Conservation (phyloP, 2,797 vertebrate genomes). For the Enteromius afrohamiltoni region DNA sequence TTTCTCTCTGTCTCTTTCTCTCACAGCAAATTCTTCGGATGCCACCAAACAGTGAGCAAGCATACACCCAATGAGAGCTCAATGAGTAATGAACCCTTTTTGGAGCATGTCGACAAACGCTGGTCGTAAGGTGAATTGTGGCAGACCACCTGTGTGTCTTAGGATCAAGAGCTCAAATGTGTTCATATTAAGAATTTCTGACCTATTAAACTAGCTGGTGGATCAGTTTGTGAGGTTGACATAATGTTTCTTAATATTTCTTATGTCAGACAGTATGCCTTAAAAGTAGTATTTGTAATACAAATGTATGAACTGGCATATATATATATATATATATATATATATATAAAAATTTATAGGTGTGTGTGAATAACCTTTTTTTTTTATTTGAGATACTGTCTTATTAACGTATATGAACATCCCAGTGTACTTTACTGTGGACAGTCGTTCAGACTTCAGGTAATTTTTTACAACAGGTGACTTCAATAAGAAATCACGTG, state of each 20-base stretch:
- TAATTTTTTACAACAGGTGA: not conserved
- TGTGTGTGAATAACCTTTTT: not conserved
- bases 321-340: too few species aligned
- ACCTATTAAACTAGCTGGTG: not conserved
- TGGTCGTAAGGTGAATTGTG: slow-evolving; percentile 85
- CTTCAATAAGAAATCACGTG: not conserved
- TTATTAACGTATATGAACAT: not conserved
- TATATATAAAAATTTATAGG: too few species aligned
- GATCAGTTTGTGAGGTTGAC: not conserved
- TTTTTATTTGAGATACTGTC: too few species aligned
- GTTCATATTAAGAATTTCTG: not conserved
- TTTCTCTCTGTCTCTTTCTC: not conserved
- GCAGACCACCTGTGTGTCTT: not conserved
- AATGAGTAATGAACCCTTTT: slow-evolving; percentile 95
- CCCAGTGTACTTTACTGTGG: not conserved
- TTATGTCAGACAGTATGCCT: not conserved
- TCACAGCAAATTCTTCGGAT: slow-evolving; percentile 64
- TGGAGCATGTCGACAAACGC: slow-evolving; percentile 96
- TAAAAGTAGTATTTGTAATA: not conserved
- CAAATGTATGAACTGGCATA: not conserved
- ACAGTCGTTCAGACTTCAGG: too few species aligned
- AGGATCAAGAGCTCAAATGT: too few species aligned
- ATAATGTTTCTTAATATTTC: not conserved
- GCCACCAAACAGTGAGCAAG: slow-evolving; percentile 64
- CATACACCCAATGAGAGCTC: slow-evolving; percentile 65